A percentile compares a stretch with the other conserved stretches of the same genome.
phyloP scores from a whole-genome alignment of 2,888 invertebrate genomes.

The Agrotis puta region DNA sequence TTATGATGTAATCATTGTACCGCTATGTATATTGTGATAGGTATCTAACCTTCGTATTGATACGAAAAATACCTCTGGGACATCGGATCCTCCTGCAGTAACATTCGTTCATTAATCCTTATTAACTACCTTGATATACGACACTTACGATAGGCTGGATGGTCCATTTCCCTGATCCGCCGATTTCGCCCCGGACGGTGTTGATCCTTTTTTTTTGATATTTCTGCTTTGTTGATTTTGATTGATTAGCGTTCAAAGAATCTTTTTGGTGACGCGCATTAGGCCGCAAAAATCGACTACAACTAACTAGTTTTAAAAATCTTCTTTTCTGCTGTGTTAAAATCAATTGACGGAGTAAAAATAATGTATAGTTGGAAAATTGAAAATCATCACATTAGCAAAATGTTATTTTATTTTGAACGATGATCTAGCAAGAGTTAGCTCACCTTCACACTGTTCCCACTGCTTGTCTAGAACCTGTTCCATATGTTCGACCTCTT shows the following conservation, averaged over 20 bases:
- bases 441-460: constrained; percentile 7
- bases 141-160: neutral
- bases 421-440: constrained; percentile 1
- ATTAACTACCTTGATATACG: neutral
- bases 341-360: neutral
- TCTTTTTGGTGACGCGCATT: neutral
- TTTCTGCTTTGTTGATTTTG: neutral
- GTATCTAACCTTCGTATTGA: constrained; percentile 16
- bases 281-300: too few species aligned
- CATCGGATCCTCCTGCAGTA: neutral
- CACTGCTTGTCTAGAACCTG: constrained; percentile 28
- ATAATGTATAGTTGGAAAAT: too few species aligned
- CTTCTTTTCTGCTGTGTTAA: too few species aligned
- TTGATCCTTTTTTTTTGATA: too few species aligned
- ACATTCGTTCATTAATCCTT: constrained; percentile 9
- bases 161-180: neutral
- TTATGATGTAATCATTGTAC: constrained; percentile 42
- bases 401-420: neutral
- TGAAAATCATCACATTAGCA: neutral
- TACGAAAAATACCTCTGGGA: constrained; percentile 2
- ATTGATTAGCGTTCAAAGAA: neutral
- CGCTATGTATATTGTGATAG: constrained; percentile 16
- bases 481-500: constrained; percentile 31
- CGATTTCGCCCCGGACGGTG: neutral
- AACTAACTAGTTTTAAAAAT: too few species aligned